Percentiles rank a stretch among this genome's conserved stretches.
Evolutionary conservation across 2,888 invertebrate genomes (phyloP).

Genomic region (Patella depressa): DNA sequence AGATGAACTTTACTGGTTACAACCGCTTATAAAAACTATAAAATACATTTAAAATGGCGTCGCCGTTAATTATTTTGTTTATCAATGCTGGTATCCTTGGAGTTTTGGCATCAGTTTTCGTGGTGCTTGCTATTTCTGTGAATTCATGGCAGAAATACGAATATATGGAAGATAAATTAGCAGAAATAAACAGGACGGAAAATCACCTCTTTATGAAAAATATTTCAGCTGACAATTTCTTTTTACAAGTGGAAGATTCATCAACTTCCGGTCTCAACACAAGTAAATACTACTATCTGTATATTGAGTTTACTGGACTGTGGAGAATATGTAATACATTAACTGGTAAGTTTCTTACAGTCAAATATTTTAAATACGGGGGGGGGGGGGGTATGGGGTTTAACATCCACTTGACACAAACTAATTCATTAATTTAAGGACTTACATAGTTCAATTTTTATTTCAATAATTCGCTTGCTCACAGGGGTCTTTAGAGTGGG

Average conservation of each 20-base stretch:
- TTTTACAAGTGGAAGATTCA: slow-evolving; percentile 31
- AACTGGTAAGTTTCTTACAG: slow-evolving; percentile 35
- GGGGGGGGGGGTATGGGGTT: too few relatives aligned
- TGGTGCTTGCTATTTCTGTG: slow-evolving; percentile 44
- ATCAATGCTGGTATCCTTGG: slow-evolving; percentile 42
- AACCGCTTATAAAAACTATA: not conserved
- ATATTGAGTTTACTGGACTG: slow-evolving; percentile 38
- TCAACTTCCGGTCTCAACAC: slow-evolving; percentile 21
- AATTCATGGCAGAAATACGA: slow-evolving; percentile 32
- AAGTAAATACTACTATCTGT: slow-evolving; percentile 37
- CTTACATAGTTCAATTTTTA: too few relatives aligned
- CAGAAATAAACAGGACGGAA: slow-evolving; percentile 27
- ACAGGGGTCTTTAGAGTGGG: too few relatives aligned
- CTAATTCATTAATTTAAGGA: too few relatives aligned
- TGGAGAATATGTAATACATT: slow-evolving; percentile 47
- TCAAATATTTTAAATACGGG: too few relatives aligned
- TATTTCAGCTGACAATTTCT: slow-evolving; percentile 32
- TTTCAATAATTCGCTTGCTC: too few relatives aligned
- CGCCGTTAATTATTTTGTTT: slow-evolving; percentile 48
- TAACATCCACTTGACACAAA: too few relatives aligned
- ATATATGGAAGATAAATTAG: slow-evolving; percentile 26
- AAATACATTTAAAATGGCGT: slow-evolving; percentile 32
- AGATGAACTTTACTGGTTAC: too few relatives aligned
- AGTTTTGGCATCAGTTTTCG: slow-evolving; percentile 43
- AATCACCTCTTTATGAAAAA: slow-evolving; percentile 28